Evolutionary conservation across 2,888 invertebrate species (phyloP), one percentile per base, ranked within the genome.

Genomic region (Lydus trimaculatus): DNA sequence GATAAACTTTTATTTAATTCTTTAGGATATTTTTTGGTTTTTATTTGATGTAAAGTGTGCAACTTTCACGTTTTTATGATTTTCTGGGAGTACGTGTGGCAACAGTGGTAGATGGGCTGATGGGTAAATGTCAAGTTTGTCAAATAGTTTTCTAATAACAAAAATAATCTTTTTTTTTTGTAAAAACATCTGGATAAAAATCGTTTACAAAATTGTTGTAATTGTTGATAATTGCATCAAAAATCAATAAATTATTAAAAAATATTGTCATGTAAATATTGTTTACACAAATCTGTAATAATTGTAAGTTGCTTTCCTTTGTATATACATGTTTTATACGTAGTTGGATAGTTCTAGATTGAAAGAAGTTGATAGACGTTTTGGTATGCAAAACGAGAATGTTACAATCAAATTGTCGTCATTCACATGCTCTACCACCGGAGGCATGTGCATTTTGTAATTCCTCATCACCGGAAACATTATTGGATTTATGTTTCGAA

Each of bases 401-500:
- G 84, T 76, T 83, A 65, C 80, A 82, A 73, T 75, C 75, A 63
- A 80, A 78, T 73, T 85, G 85, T 77, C 80, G 81, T 67, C 86
- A 85, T 79, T 83, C 84, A 69, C 80, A 78, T 71, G 81, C 82
- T 33, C 74, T 86, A 72, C 84, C 85, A 60, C 75, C 76, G 60
- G 84, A 83, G 73, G 80, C 83, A 65, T 86, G 86, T 75, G 81
- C 84, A 36, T 83, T 85, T 67, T 86, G 86, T 71, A 83, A 80
- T 69, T 81, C 79, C 25, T 78, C 82, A 33, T 80, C 81, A 58
- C 92, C 93, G 15, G 90, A 91, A 72, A 85, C 89, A 7, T 85
- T 93, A 65, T 85, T 90, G 48, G 89, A 91, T 75, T 86, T 91
- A 64, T 91, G 91, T 81, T 88, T 90, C 83, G 87, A 89, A 70